A percentile compares a stretch with the other conserved stretches of the same genome.
Evolutionary conservation across 2,113 vertebrate genomes (phyloP).

Genomic region (Scomber colias): DNA sequence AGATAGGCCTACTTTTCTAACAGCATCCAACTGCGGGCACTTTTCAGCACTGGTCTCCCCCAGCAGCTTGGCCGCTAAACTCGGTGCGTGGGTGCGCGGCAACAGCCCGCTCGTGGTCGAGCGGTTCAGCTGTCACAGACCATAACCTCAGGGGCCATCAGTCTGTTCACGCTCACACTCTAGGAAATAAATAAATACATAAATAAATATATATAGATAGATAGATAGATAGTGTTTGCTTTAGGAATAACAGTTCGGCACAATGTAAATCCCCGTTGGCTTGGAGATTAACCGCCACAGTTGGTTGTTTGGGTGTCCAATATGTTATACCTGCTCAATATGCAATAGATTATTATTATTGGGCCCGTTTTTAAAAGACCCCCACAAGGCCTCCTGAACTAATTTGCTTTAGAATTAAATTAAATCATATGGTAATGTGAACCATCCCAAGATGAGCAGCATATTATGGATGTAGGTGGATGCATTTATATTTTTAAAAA

Average conservation of each 20-base stretch:
- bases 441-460: constrained; percentile 27
- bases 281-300: constrained; percentile 24
- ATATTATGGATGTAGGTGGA: constrained; percentile 15
- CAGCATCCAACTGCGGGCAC: constrained; percentile 54
- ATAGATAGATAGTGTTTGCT: not conserved
- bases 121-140: constrained; percentile 57
- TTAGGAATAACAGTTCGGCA: constrained; percentile 8
- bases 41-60: constrained; percentile 45
- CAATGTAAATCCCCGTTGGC: constrained; percentile 3
- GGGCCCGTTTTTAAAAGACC: constrained; percentile 29
- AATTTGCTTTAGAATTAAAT: constrained; percentile 55
- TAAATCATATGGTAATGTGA: constrained; percentile 51
- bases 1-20: constrained; percentile 50
- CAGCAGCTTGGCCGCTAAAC: constrained; percentile 50
- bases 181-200: not conserved
- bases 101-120: constrained; percentile 63
- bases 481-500: constrained; percentile 16
- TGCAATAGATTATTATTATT: constrained; percentile 31
- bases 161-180: constrained; percentile 23
- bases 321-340: constrained; percentile 17
- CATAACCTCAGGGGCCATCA: constrained; percentile 41
- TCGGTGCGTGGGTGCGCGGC: constrained; percentile 71
- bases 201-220: not conserved
- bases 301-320: constrained; percentile 49
- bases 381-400: constrained; percentile 38